These are phyloP conservation scores for Eidolon dupreanum DNA, from an alignment of 2,797 vertebrate species.

Conservation along the genomic window DNA sequence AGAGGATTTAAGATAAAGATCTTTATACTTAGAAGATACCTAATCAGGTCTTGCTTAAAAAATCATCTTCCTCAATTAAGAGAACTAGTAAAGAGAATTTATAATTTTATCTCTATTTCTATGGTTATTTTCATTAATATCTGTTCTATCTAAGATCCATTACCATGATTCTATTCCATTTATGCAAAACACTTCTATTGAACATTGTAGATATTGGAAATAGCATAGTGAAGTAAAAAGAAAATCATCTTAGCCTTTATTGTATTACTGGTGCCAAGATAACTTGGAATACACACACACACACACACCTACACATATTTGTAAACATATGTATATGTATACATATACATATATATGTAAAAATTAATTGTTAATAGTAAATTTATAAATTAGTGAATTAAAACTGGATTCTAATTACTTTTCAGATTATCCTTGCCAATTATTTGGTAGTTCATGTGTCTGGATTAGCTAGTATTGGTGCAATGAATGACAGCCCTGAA, in stretches of 20 bases:
- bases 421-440: neutral
- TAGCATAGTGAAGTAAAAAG: neutral
- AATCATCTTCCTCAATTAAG: neutral
- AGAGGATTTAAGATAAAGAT: neutral
- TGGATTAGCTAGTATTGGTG: neutral
- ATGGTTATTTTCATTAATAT: neutral
- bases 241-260: neutral
- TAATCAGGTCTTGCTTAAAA: neutral
- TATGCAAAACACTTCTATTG: neutral
- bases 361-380: neutral
- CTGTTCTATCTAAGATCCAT: neutral
- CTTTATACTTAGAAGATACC: neutral
- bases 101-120: neutral
- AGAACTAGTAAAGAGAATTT: neutral
- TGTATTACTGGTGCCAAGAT: neutral
- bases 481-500: neutral
- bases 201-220: neutral
- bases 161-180: neutral
- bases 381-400: neutral
- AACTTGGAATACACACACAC: neutral
- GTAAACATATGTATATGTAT: too few relatives aligned
- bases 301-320: neutral
- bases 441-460: neutral
- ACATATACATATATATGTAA: neutral
- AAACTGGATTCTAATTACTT: neutral